phyloP scores from a whole-genome alignment of 37 sponge, comb jelly and placozoan species.

The Petrosia ficiformis region DNA sequence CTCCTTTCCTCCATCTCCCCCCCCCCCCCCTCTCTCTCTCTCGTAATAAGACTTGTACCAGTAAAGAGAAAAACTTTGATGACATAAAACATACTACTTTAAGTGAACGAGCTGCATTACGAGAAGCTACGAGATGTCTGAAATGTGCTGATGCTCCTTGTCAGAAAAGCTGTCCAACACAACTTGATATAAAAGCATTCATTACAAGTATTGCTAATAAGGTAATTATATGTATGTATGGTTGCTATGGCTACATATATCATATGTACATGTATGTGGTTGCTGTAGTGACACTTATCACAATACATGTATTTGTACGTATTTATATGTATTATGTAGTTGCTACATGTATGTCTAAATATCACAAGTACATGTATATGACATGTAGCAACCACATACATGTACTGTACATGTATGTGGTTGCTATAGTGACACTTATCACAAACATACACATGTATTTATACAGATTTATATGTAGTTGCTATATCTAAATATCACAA shows the following conservation, averaged over 20 bases:
- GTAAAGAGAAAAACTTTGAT: conserved; percentile 85
- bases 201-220: conserved; percentile 85
- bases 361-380: background rate
- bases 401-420: background rate
- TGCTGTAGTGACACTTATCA: background rate
- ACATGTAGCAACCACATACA: background rate
- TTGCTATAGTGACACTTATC: background rate
- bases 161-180: conserved; percentile 97
- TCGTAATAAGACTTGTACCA: conserved; percentile 43
- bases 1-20: background rate
- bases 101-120: conserved; percentile 89
- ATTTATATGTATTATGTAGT: background rate
- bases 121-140: conserved; percentile 85
- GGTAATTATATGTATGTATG: conserved; percentile 17
- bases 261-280: too few species aligned
- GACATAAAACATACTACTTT: conserved; percentile 96
- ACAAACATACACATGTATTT: background rate
- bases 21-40: conserved; percentile 11
- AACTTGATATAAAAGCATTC: conserved; percentile 93
- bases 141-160: conserved; percentile 98
- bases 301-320: background rate
- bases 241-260: too few species aligned
- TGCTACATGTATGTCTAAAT: background rate
- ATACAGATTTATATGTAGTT: too few species aligned
- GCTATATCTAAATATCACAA: too few species aligned